Percentiles rank a stretch among this genome's conserved stretches.
Conservation (phyloP, 2,113 vertebrate species). For the Malurus elegans region DNA sequence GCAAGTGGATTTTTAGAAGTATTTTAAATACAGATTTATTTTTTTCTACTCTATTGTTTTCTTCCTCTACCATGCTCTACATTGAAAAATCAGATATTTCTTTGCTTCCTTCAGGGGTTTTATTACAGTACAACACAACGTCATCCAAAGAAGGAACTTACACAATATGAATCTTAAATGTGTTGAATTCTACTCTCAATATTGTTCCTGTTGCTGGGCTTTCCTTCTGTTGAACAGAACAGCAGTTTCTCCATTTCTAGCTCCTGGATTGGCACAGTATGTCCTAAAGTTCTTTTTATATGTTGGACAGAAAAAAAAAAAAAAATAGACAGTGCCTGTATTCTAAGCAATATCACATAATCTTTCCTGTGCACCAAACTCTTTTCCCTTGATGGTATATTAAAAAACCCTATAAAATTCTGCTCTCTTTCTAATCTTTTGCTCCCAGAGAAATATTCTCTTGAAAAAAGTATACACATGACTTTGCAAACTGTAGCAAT, state of each 20-base stretch:
- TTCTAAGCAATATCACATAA: neutral
- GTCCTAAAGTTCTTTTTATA: neutral
- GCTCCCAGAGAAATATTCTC: neutral
- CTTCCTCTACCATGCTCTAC: neutral
- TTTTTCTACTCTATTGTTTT: neutral
- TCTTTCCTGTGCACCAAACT: neutral
- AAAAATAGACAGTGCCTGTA: fast-evolving
- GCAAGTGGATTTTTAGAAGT: neutral
- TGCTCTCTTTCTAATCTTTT: neutral
- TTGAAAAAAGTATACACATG: neutral
- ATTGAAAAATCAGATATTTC: neutral
- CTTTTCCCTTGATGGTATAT: neutral
- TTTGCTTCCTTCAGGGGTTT: neutral
- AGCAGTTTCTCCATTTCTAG: neutral
- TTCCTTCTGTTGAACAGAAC: neutral
- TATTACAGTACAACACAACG: neutral
- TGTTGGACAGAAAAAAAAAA: neutral
- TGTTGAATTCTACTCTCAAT: neutral
- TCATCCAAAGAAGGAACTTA: neutral
- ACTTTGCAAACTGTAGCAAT: neutral
- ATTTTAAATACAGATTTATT: neutral
- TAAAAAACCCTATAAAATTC: neutral
- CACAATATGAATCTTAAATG: neutral
- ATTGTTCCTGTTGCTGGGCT: neutral
- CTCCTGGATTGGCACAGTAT: neutral